Conservation (phyloP, 92 coral and sea anemone genomes). For the Zoanthus gigantus region DNA sequence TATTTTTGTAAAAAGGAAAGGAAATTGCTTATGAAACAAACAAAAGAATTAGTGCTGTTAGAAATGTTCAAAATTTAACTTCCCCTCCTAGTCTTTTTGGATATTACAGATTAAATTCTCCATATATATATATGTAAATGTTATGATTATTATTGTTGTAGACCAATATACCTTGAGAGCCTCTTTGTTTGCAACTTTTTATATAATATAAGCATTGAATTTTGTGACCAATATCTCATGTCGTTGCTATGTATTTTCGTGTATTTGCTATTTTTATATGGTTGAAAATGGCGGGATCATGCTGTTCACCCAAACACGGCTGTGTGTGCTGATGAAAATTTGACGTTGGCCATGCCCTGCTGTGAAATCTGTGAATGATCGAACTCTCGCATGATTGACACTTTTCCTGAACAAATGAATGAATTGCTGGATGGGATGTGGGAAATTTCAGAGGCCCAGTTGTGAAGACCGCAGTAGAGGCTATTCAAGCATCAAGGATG, state of each 20-base stretch:
- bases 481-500: slow-evolving; percentile 88
- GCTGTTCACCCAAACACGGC: slow-evolving; percentile 56
- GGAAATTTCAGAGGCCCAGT: slow-evolving; percentile 78
- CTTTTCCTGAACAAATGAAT: slow-evolving; percentile 48
- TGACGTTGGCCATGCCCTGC: slow-evolving; percentile 71
- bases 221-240: slow-evolving; percentile 75
- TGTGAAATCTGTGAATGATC: slow-evolving; percentile 74
- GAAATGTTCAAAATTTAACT: too few relatives aligned
- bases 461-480: slow-evolving; percentile 79
- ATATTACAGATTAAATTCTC: neutral
- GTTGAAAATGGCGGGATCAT: slow-evolving; percentile 73
- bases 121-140: neutral
- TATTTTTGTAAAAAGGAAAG: too few relatives aligned
- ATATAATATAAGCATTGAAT: slow-evolving; percentile 38
- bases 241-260: slow-evolving; percentile 92
- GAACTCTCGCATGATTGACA: slow-evolving; percentile 59
- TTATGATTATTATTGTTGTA: neutral
- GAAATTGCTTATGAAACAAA: too few relatives aligned
- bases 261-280: slow-evolving; percentile 93
- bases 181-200: slow-evolving; percentile 35
- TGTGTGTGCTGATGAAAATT: slow-evolving; percentile 52
- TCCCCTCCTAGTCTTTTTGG: neutral
- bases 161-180: neutral
- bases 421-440: slow-evolving; percentile 51
- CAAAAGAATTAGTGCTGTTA: too few relatives aligned